Evolutionary conservation across 2,113 vertebrate species (phyloP).

Genomic region (Perca flavescens): DNA sequence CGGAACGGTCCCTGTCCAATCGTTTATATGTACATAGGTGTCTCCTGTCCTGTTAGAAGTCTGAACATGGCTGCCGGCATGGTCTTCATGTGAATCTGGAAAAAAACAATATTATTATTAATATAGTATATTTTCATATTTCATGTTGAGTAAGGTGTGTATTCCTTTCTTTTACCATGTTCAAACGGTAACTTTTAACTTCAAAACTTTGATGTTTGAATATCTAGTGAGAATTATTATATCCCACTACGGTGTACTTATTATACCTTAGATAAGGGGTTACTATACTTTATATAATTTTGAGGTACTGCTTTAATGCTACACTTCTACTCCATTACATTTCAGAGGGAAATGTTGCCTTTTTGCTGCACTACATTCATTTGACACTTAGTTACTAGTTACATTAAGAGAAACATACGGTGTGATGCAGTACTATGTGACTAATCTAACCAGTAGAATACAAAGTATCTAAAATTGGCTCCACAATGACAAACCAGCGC

Average conservation of each 20-base stretch:
- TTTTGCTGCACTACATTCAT: not conserved
- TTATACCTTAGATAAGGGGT: too few relatives aligned
- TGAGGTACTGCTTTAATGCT: not conserved
- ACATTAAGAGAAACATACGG: not conserved
- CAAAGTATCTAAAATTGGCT: too few relatives aligned
- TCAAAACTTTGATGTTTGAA: not conserved
- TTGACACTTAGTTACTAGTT: not conserved
- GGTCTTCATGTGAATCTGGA: slow-evolving; percentile 99
- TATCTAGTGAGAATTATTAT: not conserved
- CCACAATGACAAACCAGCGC: too few relatives aligned
- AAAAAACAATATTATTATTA: not conserved
- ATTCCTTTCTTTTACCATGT: not conserved
- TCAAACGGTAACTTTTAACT: not conserved
- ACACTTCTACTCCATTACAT: not conserved
- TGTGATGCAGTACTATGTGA: too few relatives aligned
- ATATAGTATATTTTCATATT: not conserved
- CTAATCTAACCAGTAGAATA: too few relatives aligned
- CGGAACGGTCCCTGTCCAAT: slow-evolving; percentile 36
- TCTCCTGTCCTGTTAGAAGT: slow-evolving; percentile 98
- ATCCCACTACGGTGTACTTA: not conserved
- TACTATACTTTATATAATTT: not conserved
- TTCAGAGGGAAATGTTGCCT: not conserved
- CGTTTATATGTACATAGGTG: slow-evolving; percentile 94
- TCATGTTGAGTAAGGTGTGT: not conserved
- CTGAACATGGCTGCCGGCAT: slow-evolving; percentile 99